Conservation (phyloP, 2,888 invertebrate species). For the Cantharis lateralis region DNA sequence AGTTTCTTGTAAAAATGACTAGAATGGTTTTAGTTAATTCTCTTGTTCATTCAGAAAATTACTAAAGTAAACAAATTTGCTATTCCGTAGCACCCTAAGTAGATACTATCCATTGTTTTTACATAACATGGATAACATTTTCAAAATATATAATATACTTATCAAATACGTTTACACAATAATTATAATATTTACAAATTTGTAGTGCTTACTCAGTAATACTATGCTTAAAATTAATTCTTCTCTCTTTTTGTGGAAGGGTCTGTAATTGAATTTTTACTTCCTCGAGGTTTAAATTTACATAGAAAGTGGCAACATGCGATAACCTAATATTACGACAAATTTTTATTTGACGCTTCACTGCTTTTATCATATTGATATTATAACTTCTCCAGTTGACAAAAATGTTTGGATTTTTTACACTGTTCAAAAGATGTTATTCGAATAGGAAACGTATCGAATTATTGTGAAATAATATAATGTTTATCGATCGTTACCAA, state of each 20-base stretch:
- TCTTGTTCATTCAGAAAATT: background rate
- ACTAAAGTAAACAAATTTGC: background rate
- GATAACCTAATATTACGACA: conserved; percentile 6
- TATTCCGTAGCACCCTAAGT: background rate
- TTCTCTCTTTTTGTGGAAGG: background rate
- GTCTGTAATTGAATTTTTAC: conserved; percentile 1
- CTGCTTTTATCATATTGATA: conserved; percentile 10
- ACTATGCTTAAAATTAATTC: conserved; percentile 1
- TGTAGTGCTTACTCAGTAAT: background rate
- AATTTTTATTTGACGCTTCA: conserved; percentile 8
- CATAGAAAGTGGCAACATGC: conserved; percentile 6
- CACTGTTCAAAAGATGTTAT: conserved; percentile 2
- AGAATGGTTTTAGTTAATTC: background rate
- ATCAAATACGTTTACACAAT: background rate
- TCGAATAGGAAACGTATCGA: background rate
- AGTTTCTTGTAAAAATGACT: background rate
- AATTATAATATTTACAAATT: background rate
- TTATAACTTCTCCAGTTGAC: background rate
- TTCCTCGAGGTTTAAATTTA: conserved; percentile 9
- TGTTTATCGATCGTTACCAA: background rate
- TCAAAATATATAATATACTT: background rate
- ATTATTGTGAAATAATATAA: background rate
- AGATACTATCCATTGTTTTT: background rate
- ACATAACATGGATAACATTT: background rate
- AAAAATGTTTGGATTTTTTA: conserved; percentile 4